A percentile compares a stretch with the other conserved stretches of the same genome.
phyloP scores from a whole-genome alignment of 2,888 invertebrate genomes.

The Dynastes grantii region DNA sequence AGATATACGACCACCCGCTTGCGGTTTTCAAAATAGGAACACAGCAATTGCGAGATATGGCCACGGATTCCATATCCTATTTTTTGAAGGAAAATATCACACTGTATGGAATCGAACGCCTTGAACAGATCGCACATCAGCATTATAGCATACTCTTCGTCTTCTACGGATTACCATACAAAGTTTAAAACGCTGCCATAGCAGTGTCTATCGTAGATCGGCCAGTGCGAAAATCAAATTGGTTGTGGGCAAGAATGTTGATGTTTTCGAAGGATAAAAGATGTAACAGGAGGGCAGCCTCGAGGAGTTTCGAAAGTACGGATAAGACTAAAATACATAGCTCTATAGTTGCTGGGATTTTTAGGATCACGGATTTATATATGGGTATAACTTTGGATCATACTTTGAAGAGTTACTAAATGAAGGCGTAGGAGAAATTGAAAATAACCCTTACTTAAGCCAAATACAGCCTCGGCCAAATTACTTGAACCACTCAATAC shows the following conservation, averaged over 20 bases:
- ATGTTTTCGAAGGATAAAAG: neutral
- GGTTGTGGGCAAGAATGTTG: neutral
- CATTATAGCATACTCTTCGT: neutral
- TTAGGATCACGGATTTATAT: no score
- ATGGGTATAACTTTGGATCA: no score
- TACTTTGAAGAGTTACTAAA: no score
- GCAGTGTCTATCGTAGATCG: slow-evolving; percentile 5
- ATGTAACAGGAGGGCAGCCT: neutral
- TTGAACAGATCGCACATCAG: neutral
- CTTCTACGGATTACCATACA: neutral
- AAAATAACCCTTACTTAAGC: no score
- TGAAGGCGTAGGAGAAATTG: no score
- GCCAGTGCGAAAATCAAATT: slow-evolving; percentile 15
- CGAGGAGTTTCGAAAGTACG: neutral
- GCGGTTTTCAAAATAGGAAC: no score
- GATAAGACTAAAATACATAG: neutral
- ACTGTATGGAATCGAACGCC: neutral
- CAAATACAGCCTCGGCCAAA: no score
- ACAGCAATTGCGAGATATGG: no score
- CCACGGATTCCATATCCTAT: neutral
- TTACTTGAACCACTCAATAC: no score
- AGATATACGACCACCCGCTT: no score
- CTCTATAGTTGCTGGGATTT: no score
- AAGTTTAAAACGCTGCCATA: neutral
- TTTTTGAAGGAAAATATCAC: neutral